Base-by-base conservation (phyloP, 2,113 vertebrate species). In the Galbula dea region DNA sequence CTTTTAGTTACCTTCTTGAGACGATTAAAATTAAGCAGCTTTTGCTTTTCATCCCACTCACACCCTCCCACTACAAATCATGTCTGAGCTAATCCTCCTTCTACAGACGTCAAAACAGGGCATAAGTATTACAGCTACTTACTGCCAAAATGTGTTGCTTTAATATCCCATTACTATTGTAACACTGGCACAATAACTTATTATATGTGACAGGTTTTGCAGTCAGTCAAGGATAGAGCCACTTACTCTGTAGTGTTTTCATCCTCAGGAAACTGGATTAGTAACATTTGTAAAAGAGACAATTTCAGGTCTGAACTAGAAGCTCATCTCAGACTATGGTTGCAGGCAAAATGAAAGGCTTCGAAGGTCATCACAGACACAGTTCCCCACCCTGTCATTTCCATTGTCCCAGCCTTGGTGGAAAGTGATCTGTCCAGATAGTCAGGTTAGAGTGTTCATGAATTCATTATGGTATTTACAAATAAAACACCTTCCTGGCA, bases 21-120 rank as follows among this genome's bases (percentile, higher is more conserved):
- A 94, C 92, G 90, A 95, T 96, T 96, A 97, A 91, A 92, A 95
- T 83, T 93, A 91, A 95, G 86, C 67, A 61, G 94, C 94, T 92
- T 94, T 95, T 77, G 61, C 89, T 88, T 88, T 73, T 89, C 91
- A 96, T 94, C 96, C 96, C 67, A 68, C 94, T 83, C 94, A 76
- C 57, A 94, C 37, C 46, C 78, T 92, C 88, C 88, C 76, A 97
- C 90, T 84, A 88, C 80, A 90, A 96, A 91, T 83, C 90, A 90
- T 94, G 87, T 93, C 92, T 95, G 86, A 74, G 88, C 76, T 93
- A 96, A 97, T 94, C 85, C 79, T 94, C 75, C 88, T 95, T 79
- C 89, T 69, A 80, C 87, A 96, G 93, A 95, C 32, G 79, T 95
- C 92, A 96, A 51, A 86, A 85, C 82, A 93, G 94, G 87, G 81